phyloP scores from a whole-genome alignment of 2,113 vertebrate species.

The Arvicanthis niloticus region DNA sequence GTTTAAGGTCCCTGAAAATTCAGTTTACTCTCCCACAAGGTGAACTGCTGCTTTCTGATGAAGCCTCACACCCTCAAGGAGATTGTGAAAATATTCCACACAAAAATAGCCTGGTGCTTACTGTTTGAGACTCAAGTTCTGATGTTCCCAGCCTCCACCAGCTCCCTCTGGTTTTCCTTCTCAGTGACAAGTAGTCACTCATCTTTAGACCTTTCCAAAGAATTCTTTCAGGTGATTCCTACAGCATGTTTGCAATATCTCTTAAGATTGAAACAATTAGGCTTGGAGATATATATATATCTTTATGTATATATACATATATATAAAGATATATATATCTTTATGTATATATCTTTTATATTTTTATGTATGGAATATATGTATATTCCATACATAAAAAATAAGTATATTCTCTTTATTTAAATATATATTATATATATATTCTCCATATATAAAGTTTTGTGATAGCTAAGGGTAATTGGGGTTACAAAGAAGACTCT shows the following conservation, averaged over 20 bases:
- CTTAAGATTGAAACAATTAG: neutral
- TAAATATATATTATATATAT: neutral
- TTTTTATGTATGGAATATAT: too few species aligned
- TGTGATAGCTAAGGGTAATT: neutral
- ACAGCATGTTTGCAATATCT: neutral
- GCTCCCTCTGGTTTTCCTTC: neutral
- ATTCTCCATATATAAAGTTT: neutral
- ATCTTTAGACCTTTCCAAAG: conserved; percentile 36
- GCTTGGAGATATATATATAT: neutral
- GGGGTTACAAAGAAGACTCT: neutral
- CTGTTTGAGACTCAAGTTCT: conserved; percentile 39
- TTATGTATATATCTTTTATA: too few species aligned
- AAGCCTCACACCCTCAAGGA: conserved; percentile 62
- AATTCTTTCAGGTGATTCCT: conserved; percentile 29
- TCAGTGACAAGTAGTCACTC: neutral
- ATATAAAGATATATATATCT: too few species aligned
- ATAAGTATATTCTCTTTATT: neutral
- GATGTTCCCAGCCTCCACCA: neutral
- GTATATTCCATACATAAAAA: neutral
- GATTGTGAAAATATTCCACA: conserved; percentile 68
- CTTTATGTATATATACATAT: too few species aligned
- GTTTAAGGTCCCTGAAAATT: conserved; percentile 71
- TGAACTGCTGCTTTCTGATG: conserved; percentile 69
- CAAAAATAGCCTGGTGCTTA: conserved; percentile 72
- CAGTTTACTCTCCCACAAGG: conserved; percentile 68